These are phyloP conservation scores for Dasyornis broadbenti DNA, from an alignment of 2,113 vertebrate genomes.

Conservation along the genomic window DNA sequence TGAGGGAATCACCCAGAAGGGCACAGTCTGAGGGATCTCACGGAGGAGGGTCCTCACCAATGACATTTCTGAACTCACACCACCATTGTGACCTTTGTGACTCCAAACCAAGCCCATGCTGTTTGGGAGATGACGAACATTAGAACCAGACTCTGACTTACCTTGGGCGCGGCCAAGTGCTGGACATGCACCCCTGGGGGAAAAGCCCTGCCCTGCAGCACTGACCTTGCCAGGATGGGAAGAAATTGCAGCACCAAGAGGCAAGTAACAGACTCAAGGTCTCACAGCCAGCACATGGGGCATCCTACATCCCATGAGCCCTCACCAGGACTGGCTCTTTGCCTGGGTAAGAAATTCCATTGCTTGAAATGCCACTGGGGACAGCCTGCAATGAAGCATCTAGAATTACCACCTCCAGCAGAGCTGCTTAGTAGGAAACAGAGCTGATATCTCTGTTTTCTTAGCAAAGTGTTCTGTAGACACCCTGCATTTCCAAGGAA, in stretches of 20 bases:
- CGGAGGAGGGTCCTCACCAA: not conserved
- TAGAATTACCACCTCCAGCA: not conserved
- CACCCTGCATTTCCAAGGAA: not conserved
- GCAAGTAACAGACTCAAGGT: not conserved
- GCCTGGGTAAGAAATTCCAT: not conserved
- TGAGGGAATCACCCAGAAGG: fast-evolving
- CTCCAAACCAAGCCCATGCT: fast-evolving
- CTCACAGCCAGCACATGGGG: fast-evolving
- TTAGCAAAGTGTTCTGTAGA: not conserved
- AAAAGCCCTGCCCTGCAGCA: not conserved
- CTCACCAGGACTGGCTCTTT: fast-evolving
- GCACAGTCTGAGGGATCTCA: not conserved
- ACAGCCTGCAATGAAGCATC: not conserved
- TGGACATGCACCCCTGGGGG: fast-evolving
- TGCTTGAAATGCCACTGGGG: not conserved
- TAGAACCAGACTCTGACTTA: not conserved
- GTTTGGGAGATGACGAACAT: not conserved
- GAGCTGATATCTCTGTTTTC: not conserved
- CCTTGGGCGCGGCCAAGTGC: not conserved
- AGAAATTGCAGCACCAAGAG: not conserved
- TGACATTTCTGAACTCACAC: not conserved
- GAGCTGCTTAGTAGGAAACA: not conserved
- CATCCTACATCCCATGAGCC: not conserved
- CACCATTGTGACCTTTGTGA: not conserved
- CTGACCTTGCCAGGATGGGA: not conserved